Evolutionary conservation across 2,113 vertebrate species (phyloP), one percentile per base, ranked within the genome.

Genomic region (Okapia johnstoni): DNA sequence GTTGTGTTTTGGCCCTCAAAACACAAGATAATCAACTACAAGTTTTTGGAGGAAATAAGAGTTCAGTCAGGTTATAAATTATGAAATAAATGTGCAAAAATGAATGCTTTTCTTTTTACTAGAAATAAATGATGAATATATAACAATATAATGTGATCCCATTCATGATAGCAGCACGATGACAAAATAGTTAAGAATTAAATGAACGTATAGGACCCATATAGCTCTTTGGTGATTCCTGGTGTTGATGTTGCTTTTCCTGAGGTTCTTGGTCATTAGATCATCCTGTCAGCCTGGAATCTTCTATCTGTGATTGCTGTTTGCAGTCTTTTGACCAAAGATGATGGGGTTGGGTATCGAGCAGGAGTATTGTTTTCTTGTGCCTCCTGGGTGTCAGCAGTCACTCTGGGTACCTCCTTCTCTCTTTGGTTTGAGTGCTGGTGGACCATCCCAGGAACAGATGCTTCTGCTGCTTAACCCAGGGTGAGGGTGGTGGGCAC

Each of bases 341-440:
- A 25, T 7, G 50, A 9, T 1, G 19, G 36, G 36, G 7, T 11
- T 52, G 63, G 33, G 26, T 30, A 5, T 1, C 2, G 2, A 25
- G 48, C 11, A 6, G 33, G 30, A 30, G 5, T 33, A 17, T 60
- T 10, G 7, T 30, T 80, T 46, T 66, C n/a, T 9, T 28, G 25
- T 57, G 54, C 28, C 23, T 60, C 1, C 11, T 3, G 11, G 10
- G 30, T 16, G 15, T 19, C 25, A 7, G 4, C 0, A 3, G 30
- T 83, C n/a, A 30, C 9, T 16, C 11, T 0, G 28, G 33, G 16
- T 7, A 5, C 9, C 15, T 40, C 36, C 23, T 28, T 60, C 7
- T 40, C n/a, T 63, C 12, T 86, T 2, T 23, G 15, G 30, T 26
- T 25, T 26, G 28, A 11, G 30, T 6, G 0, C 36, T 0, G 21